A percentile compares a stretch with the other conserved stretches of the same genome.
These are phyloP conservation scores for Rhabdomys dilectus DNA, from an alignment of 2,113 vertebrate species.

Conservation along the genomic window DNA sequence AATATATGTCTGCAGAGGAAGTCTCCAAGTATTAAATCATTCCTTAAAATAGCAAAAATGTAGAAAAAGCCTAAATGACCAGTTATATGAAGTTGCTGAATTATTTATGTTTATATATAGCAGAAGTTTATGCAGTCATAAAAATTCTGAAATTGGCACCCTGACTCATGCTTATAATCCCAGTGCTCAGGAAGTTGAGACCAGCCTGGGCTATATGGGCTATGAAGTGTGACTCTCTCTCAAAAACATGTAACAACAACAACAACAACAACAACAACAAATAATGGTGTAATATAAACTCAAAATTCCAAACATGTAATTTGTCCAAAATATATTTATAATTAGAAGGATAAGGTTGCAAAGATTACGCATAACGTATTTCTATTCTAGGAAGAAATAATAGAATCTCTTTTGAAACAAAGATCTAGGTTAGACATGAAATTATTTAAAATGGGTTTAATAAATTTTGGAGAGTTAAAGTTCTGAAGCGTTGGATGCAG, in stretches of 20 bases:
- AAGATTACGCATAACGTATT: not conserved
- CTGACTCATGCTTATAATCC: not conserved
- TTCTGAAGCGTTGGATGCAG: not conserved
- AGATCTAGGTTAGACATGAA: not conserved
- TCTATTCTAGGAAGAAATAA: conserved; percentile 14
- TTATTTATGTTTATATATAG: not conserved
- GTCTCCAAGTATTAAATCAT: not conserved
- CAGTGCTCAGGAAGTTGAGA: not conserved
- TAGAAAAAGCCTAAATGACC: not conserved
- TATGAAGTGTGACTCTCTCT: not conserved
- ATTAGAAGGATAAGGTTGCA: not conserved
- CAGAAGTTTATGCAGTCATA: not conserved
- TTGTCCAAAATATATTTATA: not conserved
- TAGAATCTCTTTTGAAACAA: conserved; percentile 9
- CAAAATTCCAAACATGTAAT: not conserved
- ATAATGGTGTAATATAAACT: not conserved
- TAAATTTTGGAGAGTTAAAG: not conserved
- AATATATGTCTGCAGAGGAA: not conserved
- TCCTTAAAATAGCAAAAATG: conserved; percentile 1
- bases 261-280: not conserved
- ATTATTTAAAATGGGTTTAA: not conserved
- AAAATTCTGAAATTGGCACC: not conserved
- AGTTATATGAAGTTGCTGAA: not conserved
- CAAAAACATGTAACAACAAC: not conserved
- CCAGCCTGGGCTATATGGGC: not conserved